phyloP scores from a whole-genome alignment of 2,113 vertebrate genomes.

The Sturnus vulgaris region DNA sequence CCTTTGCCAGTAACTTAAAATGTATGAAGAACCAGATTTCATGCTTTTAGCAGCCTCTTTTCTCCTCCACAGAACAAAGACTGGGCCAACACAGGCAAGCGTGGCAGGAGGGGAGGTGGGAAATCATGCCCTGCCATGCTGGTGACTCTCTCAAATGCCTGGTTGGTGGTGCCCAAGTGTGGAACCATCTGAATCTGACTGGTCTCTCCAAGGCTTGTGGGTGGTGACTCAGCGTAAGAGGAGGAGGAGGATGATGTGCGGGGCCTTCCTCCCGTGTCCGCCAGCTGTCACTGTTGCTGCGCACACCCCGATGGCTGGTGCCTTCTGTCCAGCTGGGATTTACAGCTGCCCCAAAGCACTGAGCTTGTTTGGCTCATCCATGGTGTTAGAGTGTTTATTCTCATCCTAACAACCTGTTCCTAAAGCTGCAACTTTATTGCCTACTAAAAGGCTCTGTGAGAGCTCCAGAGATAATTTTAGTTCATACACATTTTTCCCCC shows the following conservation, averaged over 20 bases:
- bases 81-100: accelerated
- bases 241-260: neutral
- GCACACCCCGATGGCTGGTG: neutral
- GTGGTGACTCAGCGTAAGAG: neutral
- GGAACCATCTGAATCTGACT: neutral
- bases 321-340: neutral
- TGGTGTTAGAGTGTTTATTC: neutral
- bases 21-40: neutral
- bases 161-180: neutral
- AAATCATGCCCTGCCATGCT: neutral
- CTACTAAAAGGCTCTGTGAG: neutral
- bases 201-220: neutral
- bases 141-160: neutral
- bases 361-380: neutral
- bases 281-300: slow-evolving; percentile 62
- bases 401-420: neutral
- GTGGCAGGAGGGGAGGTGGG: neutral
- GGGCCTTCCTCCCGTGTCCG: neutral
- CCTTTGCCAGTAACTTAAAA: neutral
- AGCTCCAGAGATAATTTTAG: neutral
- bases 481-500: neutral
- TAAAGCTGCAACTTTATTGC: neutral
- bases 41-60: neutral
- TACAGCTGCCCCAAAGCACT: neutral
- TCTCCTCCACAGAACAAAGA: neutral